These are phyloP conservation scores for Peromyscus polionotus DNA, from an alignment of 2,113 vertebrate genomes.

Conservation along the genomic window DNA sequence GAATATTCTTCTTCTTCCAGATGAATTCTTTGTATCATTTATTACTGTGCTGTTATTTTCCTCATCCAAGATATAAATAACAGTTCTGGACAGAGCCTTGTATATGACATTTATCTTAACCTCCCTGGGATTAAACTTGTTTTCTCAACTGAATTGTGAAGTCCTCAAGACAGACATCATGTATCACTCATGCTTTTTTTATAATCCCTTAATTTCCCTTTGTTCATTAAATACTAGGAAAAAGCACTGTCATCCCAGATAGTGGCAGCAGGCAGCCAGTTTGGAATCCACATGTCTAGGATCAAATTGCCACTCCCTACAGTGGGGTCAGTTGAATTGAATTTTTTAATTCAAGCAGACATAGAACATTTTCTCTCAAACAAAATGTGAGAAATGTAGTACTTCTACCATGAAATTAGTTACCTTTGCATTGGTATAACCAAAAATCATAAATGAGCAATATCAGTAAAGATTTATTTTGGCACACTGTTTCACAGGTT, in stretches of 20 bases:
- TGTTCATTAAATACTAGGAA: slow-evolving; percentile 19
- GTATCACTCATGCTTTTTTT: neutral
- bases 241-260: neutral
- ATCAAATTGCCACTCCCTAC: neutral
- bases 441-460: neutral
- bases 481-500: neutral
- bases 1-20: slow-evolving; percentile 45
- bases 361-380: neutral
- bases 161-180: slow-evolving; percentile 11
- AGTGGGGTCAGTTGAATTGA: neutral
- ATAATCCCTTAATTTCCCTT: slow-evolving; percentile 37
- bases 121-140: neutral
- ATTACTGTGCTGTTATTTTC: slow-evolving; percentile 20
- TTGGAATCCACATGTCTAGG: neutral
- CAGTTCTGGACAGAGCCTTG: neutral
- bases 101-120: slow-evolving; percentile 45
- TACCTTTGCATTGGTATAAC: neutral
- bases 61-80: slow-evolving; percentile 59
- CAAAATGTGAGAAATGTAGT: slow-evolving; percentile 2
- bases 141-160: slow-evolving; percentile 40
- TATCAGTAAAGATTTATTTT: neutral
- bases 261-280: neutral
- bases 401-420: neutral
- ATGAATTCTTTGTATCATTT: slow-evolving; percentile 34
- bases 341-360: neutral